A percentile compares a stretch with the other conserved stretches of the same genome.
Evolutionary conservation across 2,888 invertebrate species (phyloP).

Genomic region (Sminthurides aquaticus): DNA sequence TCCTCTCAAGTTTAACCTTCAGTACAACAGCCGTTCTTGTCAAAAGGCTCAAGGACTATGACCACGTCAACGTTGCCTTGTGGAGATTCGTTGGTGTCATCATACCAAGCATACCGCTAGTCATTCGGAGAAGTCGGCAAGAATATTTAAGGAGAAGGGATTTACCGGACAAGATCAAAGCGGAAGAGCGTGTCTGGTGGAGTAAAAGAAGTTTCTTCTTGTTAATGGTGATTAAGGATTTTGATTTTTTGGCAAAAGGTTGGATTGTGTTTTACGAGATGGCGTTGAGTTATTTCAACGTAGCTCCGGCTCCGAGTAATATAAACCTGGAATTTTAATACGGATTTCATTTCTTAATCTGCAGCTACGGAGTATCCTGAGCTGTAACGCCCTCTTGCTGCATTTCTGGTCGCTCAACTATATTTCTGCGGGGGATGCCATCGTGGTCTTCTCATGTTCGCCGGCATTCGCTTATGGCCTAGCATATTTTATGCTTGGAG

Average conservation of each 20-base stretch:
- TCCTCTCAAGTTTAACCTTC: conserved; percentile 31
- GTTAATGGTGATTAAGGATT: conserved; percentile 5
- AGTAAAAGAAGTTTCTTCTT: conserved; percentile 4
- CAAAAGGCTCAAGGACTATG: conserved; percentile 31
- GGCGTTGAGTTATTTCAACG: not conserved
- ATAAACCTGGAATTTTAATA: not conserved
- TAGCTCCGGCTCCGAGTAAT: not conserved
- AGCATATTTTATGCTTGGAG: conserved; percentile 24
- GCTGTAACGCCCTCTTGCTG: conserved; percentile 34
- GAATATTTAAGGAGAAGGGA: not conserved
- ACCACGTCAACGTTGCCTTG: conserved; percentile 36
- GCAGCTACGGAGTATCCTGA: conserved; percentile 33
- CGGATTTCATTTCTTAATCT: no score
- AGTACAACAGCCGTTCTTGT: conserved; percentile 36
- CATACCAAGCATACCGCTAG: conserved; percentile 28
- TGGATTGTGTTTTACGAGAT: no score
- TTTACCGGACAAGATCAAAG: not conserved
- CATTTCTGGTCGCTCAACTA: conserved; percentile 40
- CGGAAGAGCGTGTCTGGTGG: not conserved
- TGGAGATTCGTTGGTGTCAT: conserved; percentile 40
- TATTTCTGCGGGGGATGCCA: conserved; percentile 34
- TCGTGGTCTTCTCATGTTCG: conserved; percentile 29
- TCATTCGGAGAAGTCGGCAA: conserved; percentile 4
- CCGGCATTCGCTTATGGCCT: conserved; percentile 18
- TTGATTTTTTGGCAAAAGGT: not conserved